Base-by-base conservation (phyloP, 2,888 invertebrate genomes). In the Synergus laeviventris region DNA sequence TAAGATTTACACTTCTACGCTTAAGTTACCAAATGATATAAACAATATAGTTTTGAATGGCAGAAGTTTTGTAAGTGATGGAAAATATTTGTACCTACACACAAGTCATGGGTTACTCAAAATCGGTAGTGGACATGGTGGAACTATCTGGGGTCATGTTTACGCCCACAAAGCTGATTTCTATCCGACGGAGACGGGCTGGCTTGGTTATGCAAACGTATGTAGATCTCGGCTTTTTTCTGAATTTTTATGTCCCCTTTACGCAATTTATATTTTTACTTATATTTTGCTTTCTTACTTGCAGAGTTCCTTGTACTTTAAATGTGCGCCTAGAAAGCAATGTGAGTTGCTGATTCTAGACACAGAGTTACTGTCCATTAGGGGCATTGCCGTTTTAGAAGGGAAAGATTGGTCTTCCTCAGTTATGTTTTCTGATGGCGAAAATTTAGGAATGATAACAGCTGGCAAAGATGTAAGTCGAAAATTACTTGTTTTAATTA, bases 91-190 rank as follows among this genome's bases (percentile, higher is more conserved):
- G 74, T 99, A 97, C 91, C 92, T 99, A 39, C 95, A 97, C 85
- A 95, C 96, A 42, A 95, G 95, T 12, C 95, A 95, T 85, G 97
- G 97, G 1, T 92, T 99, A 64, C 93, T 97, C 81, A 99, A 99
- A 92, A 94, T 99, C 80, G 99, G 99, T 21, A 97, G 98, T 74
- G 99, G 99, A 9, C 97, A 97, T 89, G 96, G 97, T 73, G 97
- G 97, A 81, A 98, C 99, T 9, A 94, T 97, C 83, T 96, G 96
- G 91, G 98, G 98, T n/a, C 96, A 97, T 87, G 93, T 98, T 31
- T 97, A 98, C 89, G 92, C 95, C 81, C 94, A 96, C 89, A 97
- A 97, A 90, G 94, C 95, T 38, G 96, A 97, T 89, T 97, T 98
- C 89, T 93, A 94, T 88, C 94, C 95, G 9, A 94, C 95, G 81